phyloP scores from a whole-genome alignment of 2,113 vertebrate species.

The Phyllostomus hastatus region DNA sequence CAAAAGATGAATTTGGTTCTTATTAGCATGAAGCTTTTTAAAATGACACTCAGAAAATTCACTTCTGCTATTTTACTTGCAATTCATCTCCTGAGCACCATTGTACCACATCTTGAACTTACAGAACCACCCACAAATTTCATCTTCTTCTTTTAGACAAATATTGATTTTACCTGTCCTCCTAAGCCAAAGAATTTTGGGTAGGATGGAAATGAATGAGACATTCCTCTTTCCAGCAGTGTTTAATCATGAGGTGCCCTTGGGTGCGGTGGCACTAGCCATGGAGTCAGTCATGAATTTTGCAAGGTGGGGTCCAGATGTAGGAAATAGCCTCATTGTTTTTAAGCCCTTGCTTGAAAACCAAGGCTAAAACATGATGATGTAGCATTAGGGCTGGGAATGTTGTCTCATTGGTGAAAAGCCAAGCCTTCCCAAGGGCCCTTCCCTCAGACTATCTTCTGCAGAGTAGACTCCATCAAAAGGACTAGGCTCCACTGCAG shows the following conservation, averaged over 20 bases:
- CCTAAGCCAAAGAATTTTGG: background rate
- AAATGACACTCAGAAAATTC: constrained; percentile 64
- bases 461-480: background rate
- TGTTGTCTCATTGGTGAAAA: background rate
- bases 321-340: background rate
- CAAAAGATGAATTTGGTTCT: constrained; percentile 64
- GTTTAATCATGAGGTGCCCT: background rate
- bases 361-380: background rate
- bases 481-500: background rate
- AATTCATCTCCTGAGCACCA: constrained; percentile 49
- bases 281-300: background rate
- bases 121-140: constrained; percentile 55
- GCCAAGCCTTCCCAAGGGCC: background rate
- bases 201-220: background rate
- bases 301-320: background rate
- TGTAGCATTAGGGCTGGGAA: background rate
- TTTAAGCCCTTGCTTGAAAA: background rate
- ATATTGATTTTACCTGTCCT: constrained; percentile 44
- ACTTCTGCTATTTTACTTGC: constrained; percentile 67
- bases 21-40: constrained; percentile 69
- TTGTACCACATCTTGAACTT: constrained; percentile 52
- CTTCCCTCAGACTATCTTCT: background rate
- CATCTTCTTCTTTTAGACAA: constrained; percentile 48
- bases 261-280: background rate
- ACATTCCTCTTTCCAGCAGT: background rate